Percentiles rank a stretch among this genome's conserved stretches.
phyloP scores from a whole-genome alignment of 2,113 vertebrate genomes.

The Amblyornis subalaris region DNA sequence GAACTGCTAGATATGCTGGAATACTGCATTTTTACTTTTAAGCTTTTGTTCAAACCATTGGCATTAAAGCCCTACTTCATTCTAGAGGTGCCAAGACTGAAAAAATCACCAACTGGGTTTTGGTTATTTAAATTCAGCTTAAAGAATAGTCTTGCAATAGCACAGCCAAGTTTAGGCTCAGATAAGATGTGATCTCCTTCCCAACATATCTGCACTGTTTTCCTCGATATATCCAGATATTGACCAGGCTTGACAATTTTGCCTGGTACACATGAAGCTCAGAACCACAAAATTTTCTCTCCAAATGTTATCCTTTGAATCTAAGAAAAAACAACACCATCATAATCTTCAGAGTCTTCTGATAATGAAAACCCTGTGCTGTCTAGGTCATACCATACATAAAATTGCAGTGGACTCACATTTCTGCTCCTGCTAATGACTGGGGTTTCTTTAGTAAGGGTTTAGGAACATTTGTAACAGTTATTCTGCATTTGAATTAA shows the following conservation, averaged over 20 bases:
- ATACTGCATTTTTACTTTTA: neutral
- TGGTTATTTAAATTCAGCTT: conserved; percentile 7
- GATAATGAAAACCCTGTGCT: neutral
- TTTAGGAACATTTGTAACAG: neutral
- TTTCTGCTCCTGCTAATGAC: neutral
- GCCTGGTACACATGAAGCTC: neutral
- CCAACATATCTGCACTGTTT: neutral
- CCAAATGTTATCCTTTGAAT: neutral
- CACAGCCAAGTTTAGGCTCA: neutral
- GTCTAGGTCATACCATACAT: neutral
- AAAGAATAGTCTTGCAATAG: neutral
- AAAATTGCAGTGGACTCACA: neutral
- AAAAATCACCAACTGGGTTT: neutral
- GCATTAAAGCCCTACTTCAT: neutral
- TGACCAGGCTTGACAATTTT: neutral
- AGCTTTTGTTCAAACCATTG: neutral
- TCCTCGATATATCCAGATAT: neutral
- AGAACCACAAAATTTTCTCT: neutral
- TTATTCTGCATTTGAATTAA: neutral
- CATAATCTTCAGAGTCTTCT: neutral
- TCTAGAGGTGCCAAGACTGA: neutral
- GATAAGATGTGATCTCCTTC: neutral
- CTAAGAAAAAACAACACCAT: neutral
- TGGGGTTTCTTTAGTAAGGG: neutral
- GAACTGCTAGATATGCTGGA: neutral